Conservation (phyloP, 2,888 invertebrate genomes). For the Drosophila subsilvestris region DNA sequence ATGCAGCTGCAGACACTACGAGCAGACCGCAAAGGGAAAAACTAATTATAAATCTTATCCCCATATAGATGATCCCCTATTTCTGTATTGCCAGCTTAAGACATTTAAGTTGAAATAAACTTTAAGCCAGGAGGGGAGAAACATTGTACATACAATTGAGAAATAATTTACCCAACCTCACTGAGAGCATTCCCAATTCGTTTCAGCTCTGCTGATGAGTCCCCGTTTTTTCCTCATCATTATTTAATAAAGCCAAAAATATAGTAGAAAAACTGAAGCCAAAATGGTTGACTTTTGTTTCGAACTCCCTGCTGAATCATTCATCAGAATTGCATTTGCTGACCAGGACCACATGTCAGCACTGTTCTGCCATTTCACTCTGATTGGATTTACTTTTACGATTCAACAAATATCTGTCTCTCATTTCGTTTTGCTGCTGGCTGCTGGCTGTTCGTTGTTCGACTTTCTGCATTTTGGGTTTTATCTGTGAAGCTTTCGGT, state of each 20-base stretch:
- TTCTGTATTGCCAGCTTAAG: too few relatives aligned
- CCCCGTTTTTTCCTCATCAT: conserved; percentile 2
- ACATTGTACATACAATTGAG: too few relatives aligned
- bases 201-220: neutral
- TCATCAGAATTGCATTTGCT: conserved; percentile 53
- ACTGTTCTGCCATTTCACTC: conserved; percentile 8
- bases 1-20: too few relatives aligned
- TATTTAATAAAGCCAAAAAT: conserved; percentile 13
- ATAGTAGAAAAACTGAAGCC: neutral
- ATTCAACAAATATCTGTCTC: neutral
- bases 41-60: too few relatives aligned
- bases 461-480: conserved; percentile 4
- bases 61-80: too few relatives aligned
- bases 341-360: conserved; percentile 16
- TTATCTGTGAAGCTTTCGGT: conserved; percentile 1
- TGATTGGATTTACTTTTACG: conserved; percentile 45
- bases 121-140: too few relatives aligned
- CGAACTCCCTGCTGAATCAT: conserved; percentile 29
- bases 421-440: neutral
- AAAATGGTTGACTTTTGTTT: conserved; percentile 20
- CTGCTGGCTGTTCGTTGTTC: neutral
- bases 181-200: neutral
- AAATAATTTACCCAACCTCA: too few relatives aligned
- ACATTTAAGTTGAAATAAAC: too few relatives aligned
- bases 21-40: too few relatives aligned